These are phyloP conservation scores for Ptychodera flava DNA, from an alignment of 35 echinoderm and acorn worm genomes.

Conservation along the genomic window DNA sequence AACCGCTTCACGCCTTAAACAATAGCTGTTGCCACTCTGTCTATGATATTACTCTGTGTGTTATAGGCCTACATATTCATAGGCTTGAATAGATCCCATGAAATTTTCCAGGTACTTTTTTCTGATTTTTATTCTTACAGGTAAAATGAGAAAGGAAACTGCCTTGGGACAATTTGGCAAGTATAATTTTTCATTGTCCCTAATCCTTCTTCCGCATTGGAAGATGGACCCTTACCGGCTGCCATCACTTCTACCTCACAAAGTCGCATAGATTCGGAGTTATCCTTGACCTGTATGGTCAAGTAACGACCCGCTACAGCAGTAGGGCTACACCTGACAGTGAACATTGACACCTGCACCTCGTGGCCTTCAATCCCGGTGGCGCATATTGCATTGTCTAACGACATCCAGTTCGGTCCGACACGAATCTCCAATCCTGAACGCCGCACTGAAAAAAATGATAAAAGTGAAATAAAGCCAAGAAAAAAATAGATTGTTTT, in stretches of 20 bases:
- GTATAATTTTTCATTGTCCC: too few relatives aligned
- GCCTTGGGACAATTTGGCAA: too few relatives aligned
- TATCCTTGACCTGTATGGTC: neutral
- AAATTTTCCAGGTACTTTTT: too few relatives aligned
- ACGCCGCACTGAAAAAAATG: neutral
- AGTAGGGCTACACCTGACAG: neutral
- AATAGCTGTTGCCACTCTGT: too few relatives aligned
- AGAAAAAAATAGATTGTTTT: too few relatives aligned
- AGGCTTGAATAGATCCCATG: too few relatives aligned
- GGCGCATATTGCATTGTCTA: neutral
- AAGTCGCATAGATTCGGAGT: neutral
- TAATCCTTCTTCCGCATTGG: too few relatives aligned
- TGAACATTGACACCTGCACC: neutral
- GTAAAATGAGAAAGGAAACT: too few relatives aligned
- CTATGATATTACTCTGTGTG: too few relatives aligned
- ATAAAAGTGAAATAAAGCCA: neutral
- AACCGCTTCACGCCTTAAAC: too few relatives aligned
- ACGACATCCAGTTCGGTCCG: neutral
- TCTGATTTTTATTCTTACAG: neutral
- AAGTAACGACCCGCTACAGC: neutral
- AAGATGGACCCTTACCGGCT: neutral
- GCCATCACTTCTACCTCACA: neutral
- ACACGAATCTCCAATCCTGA: neutral
- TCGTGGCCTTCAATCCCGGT: neutral
- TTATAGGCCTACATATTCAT: too few relatives aligned